Percentiles rank a stretch among this genome's conserved stretches.
Evolutionary conservation across 2,797 vertebrate species (phyloP).

Genomic region (Lindbergichthys nudifrons): DNA sequence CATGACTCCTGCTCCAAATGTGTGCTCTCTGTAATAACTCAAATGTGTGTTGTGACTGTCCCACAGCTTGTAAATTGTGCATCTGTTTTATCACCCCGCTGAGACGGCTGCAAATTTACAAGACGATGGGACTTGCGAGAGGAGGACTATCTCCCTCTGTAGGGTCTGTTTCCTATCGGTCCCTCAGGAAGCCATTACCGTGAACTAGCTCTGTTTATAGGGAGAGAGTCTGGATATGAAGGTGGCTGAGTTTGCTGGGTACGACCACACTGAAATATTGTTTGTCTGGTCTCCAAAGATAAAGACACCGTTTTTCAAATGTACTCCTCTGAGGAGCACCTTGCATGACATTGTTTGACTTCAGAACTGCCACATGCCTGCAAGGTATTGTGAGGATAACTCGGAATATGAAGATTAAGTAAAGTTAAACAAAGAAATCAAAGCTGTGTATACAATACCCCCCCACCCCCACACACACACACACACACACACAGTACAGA

Average conservation of each 20-base stretch:
- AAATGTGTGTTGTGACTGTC: constrained; percentile 47
- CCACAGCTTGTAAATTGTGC: constrained; percentile 71
- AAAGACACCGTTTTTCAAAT: constrained; percentile 55
- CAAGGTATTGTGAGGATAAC: constrained; percentile 14
- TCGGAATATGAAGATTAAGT: neutral
- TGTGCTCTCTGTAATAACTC: constrained; percentile 55
- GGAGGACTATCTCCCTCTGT: constrained; percentile 54
- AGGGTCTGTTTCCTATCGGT: constrained; percentile 64
- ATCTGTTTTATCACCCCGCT: constrained; percentile 69
- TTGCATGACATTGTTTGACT: constrained; percentile 32
- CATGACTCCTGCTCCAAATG: constrained; percentile 41
- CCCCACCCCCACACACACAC: neutral
- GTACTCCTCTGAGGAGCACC: constrained; percentile 31
- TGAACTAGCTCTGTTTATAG: constrained; percentile 65
- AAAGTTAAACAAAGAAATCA: neutral
- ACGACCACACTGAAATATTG: constrained; percentile 40
- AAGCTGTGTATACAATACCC: neutral
- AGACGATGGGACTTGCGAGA: constrained; percentile 64
- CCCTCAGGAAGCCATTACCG: constrained; percentile 75
- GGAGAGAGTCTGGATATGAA: constrained; percentile 39
- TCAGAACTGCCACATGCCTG: constrained; percentile 21
- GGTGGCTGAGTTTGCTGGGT: constrained; percentile 17
- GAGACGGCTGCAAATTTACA: constrained; percentile 72
- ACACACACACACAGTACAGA: neutral
- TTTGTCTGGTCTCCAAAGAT: constrained; percentile 56